These are phyloP conservation scores for Telmatherina bonti DNA, from an alignment of 2,797 vertebrate genomes.

Conservation along the genomic window DNA sequence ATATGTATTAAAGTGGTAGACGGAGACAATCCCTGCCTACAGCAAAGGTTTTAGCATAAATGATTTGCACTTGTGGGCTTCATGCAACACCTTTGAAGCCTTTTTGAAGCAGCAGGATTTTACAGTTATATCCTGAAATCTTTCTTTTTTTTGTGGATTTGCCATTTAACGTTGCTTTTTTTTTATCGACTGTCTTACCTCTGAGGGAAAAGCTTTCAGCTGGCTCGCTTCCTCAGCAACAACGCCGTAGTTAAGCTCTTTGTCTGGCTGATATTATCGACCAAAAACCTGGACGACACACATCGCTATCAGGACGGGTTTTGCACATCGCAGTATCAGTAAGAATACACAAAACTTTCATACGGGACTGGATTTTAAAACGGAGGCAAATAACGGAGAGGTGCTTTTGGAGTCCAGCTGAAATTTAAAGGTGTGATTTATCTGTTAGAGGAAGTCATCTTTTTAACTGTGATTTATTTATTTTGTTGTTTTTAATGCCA, in stretches of 20 bases:
- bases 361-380: too few relatives aligned
- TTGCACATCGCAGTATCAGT: conserved; percentile 4
- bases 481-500: too few relatives aligned
- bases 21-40: conserved; percentile 81
- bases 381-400: too few relatives aligned
- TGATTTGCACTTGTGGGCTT: conserved; percentile 61
- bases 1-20: conserved; percentile 84
- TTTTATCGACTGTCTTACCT: conserved; percentile 37
- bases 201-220: conserved; percentile 30
- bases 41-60: conserved; percentile 77
- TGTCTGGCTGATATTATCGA: conserved; percentile 32
- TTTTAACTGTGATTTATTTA: too few relatives aligned
- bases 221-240: conserved; percentile 24
- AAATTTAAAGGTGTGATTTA: too few relatives aligned
- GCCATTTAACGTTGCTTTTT: conserved; percentile 34
- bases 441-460: too few relatives aligned
- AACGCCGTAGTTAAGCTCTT: conserved; percentile 15
- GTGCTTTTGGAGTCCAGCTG: too few relatives aligned
- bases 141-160: conserved; percentile 29
- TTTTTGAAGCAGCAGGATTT: conserved; percentile 51
- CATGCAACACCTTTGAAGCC: conserved; percentile 67
- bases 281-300: conserved; percentile 31
- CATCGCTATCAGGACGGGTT: neutral
- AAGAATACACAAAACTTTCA: neutral
- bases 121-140: conserved; percentile 52